phyloP scores from a whole-genome alignment of 2,797 vertebrate species.

The Kryptopterus vitreolus region DNA sequence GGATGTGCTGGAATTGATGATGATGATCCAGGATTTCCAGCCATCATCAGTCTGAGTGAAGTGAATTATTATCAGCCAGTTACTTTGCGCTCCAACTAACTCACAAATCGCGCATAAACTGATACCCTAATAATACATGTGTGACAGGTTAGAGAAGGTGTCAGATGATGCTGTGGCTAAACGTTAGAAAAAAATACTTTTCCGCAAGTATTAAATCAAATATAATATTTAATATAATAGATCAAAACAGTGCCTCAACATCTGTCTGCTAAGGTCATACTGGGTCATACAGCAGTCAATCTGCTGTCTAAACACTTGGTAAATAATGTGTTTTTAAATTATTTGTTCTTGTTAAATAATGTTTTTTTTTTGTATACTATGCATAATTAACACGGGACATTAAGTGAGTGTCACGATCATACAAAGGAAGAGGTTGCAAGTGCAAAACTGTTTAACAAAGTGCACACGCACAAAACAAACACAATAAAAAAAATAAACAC shows the following conservation, averaged over 20 bases:
- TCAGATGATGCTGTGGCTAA: not conserved
- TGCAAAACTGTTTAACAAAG: too few relatives aligned
- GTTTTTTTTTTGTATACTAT: too few relatives aligned
- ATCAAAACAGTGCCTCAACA: not conserved
- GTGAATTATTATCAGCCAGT: not conserved
- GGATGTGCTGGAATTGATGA: constrained; percentile 1
- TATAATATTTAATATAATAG: not conserved
- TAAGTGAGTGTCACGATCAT: too few relatives aligned
- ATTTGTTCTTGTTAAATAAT: not conserved
- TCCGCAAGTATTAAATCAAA: not conserved
- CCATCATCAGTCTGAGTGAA: not conserved
- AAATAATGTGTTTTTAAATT: not conserved
- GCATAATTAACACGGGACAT: not conserved
- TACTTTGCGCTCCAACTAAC: not conserved
- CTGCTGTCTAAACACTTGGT: not conserved
- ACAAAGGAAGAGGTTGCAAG: too few relatives aligned
- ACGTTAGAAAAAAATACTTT: not conserved
- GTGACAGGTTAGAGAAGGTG: constrained; percentile 3
- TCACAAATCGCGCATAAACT: not conserved
- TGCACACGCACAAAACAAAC: too few relatives aligned
- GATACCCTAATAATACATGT: not conserved
- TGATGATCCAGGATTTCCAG: not conserved
- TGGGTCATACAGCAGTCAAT: not conserved
- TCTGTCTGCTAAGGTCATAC: not conserved
- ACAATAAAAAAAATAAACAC: too few relatives aligned